Percentiles rank a stretch among this genome's conserved stretches.
Conservation (phyloP, 2,797 vertebrate species). For the Bucorvus abyssinicus region DNA sequence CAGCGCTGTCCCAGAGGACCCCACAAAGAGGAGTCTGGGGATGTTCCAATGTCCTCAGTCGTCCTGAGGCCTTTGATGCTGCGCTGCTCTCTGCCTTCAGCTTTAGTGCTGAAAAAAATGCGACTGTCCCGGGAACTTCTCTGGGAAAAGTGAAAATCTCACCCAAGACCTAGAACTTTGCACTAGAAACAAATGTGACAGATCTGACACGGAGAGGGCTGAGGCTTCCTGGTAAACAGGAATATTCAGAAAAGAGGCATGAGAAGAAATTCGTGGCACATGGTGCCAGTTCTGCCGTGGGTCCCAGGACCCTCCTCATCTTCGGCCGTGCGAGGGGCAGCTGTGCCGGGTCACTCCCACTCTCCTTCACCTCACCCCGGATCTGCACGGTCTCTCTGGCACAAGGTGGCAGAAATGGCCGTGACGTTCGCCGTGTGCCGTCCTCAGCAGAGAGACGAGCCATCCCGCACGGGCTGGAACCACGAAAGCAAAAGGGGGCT, state of each 20-base stretch:
- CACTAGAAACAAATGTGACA: not conserved
- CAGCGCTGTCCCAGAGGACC: not conserved
- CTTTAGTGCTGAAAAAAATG: not conserved
- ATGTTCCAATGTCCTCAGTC: not conserved
- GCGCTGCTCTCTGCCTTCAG: not conserved
- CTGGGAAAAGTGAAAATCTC: not conserved
- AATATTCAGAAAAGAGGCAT: too few species aligned
- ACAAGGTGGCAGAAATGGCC: rapidly evolving
- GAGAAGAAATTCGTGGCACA: not conserved
- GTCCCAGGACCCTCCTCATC: not conserved
- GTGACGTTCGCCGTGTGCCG: rapidly evolving
- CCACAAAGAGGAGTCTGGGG: not conserved
- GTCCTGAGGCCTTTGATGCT: not conserved
- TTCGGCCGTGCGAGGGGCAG: rapidly evolving
- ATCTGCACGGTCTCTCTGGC: not conserved
- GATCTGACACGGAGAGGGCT: rapidly evolving
- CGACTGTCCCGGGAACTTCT: not conserved
- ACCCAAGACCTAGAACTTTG: too few species aligned
- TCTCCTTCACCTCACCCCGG: rapidly evolving
- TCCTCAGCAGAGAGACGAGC: not conserved
- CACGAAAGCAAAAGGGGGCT: not conserved
- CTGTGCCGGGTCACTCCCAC: rapidly evolving
- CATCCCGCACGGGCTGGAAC: not conserved
- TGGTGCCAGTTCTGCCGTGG: not conserved
- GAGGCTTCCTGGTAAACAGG: not conserved